Percentiles rank a stretch among this genome's conserved stretches.
phyloP scores from a whole-genome alignment of 2,797 vertebrate species.

The Alauda arvensis region DNA sequence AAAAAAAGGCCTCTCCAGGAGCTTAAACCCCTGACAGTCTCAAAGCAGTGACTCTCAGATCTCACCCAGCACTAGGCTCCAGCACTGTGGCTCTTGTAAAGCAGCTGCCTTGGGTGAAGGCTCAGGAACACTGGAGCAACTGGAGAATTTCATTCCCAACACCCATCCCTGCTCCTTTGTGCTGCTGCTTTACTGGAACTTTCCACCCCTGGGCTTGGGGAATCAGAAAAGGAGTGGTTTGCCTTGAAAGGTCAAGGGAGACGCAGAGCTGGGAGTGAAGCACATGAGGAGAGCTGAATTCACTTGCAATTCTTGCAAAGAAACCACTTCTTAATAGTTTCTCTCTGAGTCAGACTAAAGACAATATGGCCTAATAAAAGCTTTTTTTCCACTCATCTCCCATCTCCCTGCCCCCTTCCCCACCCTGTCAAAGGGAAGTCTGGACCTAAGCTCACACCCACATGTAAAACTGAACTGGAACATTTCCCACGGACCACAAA shows the following conservation, averaged over 20 bases:
- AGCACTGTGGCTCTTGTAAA: not conserved
- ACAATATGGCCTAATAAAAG: not conserved
- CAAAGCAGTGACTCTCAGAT: not conserved
- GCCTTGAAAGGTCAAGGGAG: not conserved
- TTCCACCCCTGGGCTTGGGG: not conserved
- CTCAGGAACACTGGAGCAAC: not conserved
- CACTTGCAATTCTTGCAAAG: not conserved
- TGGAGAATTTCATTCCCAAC: not conserved
- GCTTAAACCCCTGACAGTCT: not conserved
- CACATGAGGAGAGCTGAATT: not conserved
- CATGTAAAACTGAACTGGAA: not conserved
- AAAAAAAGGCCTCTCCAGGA: not conserved
- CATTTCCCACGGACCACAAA: not conserved
- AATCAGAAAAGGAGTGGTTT: not conserved
- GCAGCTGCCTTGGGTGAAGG: not conserved
- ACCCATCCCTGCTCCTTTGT: not conserved
- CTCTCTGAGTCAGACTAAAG: not conserved
- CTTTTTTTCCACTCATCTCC: not conserved
- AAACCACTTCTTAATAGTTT: constrained; percentile 16
- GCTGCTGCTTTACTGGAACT: not conserved
- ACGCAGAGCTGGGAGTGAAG: not conserved
- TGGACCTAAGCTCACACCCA: not conserved
- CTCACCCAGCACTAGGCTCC: not conserved
- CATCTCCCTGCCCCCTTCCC: not conserved
- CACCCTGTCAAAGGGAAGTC: not conserved